A percentile compares a stretch with the other conserved stretches of the same genome.
These are phyloP conservation scores for Botrylloides violaceus DNA, from an alignment of 23 tunicate genomes.

Conservation along the genomic window DNA sequence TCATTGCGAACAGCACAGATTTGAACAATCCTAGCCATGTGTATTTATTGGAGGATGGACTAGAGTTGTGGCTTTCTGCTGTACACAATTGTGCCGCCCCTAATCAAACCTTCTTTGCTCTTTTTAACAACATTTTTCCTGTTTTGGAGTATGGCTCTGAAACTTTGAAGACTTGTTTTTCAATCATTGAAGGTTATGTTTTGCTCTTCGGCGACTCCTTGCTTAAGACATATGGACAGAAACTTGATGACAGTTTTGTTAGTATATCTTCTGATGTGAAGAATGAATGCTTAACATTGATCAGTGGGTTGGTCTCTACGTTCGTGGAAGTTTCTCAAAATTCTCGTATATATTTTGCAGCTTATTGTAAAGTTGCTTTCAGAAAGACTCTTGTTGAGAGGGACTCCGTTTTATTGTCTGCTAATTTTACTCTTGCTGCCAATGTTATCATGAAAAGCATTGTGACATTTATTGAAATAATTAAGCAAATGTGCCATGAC, in stretches of 20 bases:
- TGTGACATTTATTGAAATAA: neutral
- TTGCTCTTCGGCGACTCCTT: slow-evolving; percentile 33
- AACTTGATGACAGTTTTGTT: slow-evolving; percentile 26
- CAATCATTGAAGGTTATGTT: slow-evolving; percentile 48
- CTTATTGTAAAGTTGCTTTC: slow-evolving; percentile 3
- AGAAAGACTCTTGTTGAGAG: neutral
- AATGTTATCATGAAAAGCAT: neutral
- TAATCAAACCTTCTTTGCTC: slow-evolving; percentile 29
- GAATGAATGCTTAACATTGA: slow-evolving; percentile 52
- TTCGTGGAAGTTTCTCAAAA: slow-evolving; percentile 20
- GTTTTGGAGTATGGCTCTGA: slow-evolving; percentile 56
- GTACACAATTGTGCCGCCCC: slow-evolving; percentile 34
- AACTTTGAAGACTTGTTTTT: slow-evolving; percentile 53
- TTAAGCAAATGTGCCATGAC: neutral
- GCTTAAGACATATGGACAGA: slow-evolving; percentile 31
- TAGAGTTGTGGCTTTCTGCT: slow-evolving; percentile 57
- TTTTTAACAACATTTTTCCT: slow-evolving; percentile 61
- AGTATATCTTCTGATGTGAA: slow-evolving; percentile 58
- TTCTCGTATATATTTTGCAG: slow-evolving; percentile 2
- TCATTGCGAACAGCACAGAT: slow-evolving; percentile 44
- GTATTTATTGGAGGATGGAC: slow-evolving; percentile 66
- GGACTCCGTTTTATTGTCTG: slow-evolving; percentile 8
- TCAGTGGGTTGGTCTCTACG: slow-evolving; percentile 25
- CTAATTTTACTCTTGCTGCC: slow-evolving; percentile 11
- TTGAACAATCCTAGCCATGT: slow-evolving; percentile 40